These are phyloP conservation scores for Anarrhichthys ocellatus DNA, from an alignment of 2,113 vertebrate genomes.

Conservation along the genomic window DNA sequence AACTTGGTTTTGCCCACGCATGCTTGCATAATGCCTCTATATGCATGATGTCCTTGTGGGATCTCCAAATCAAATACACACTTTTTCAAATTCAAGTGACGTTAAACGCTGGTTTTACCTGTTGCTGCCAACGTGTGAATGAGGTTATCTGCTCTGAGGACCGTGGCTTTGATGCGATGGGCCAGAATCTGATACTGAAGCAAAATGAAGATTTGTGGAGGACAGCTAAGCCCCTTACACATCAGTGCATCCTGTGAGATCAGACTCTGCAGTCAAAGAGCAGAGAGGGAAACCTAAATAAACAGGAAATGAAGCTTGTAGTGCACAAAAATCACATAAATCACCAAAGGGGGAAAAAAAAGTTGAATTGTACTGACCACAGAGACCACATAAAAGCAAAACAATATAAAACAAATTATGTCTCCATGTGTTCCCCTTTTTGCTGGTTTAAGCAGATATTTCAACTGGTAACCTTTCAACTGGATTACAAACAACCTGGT, in stretches of 20 bases:
- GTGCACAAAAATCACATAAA: background rate
- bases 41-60: constrained; percentile 1
- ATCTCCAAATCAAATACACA: background rate
- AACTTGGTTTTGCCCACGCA: constrained; percentile 39
- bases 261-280: constrained; percentile 63
- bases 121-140: constrained; percentile 24
- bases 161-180: constrained; percentile 79
- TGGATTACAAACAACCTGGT: background rate
- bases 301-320: background rate
- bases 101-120: constrained; percentile 66
- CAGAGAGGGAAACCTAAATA: constrained; percentile 17
- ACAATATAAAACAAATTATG: background rate
- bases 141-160: constrained; percentile 78
- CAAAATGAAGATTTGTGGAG: constrained; percentile 72
- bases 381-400: background rate
- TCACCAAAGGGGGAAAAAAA: background rate
- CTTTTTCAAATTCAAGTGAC: background rate
- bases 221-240: background rate
- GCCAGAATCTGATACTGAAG: constrained; percentile 80
- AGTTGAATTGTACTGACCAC: background rate
- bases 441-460: constrained; percentile 2
- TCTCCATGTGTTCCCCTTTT: background rate
- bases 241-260: constrained; percentile 36
- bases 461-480: constrained; percentile 6
- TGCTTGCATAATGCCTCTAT: constrained; percentile 39